Base-by-base conservation (phyloP, 1,140 invertebrate genomes). In the Atta cephalotes region DNA sequence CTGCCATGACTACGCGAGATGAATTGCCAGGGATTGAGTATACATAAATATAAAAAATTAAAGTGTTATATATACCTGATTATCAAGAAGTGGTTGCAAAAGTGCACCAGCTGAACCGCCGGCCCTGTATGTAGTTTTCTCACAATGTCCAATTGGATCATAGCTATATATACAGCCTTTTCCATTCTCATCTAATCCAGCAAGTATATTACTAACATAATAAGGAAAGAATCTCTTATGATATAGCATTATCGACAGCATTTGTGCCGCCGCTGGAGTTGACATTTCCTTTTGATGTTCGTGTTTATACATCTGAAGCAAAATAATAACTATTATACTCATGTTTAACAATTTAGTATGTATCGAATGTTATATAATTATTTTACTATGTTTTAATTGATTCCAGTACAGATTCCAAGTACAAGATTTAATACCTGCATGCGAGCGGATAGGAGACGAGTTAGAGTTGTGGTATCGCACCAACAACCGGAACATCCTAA, bases 191-290 rank as follows among this genome's bases (percentile, higher is more conserved):
- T 98, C 97, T 21, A 98, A 93, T 0, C 99, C 99, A 88, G 98
- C 99, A 74, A 99, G 95, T 49, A 99, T 97, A 94, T 99, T 99
- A 49, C 98, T 98, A 12, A 99, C 97, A 94, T 99, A 99, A 94
- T 99, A 99, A 0, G 99, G 99, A 95, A 99, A 99, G 94, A 99
- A 99, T 87, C 99, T 96, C 91, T 98, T 98, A 92, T 99, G 98
- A 94, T 99, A 99, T 84, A 99, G 95, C 96, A 99, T 98, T 7
- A 98, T 99, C 0, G 99, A 98, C 1, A 99, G 94, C 97, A 99
- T 98, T 95, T 99, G 98, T 18, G 99, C 98, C 18, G 98, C 96
- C 14, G 99, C 98, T 85, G 97, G 96, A 0, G 99, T 99, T 3
- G 97, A 96, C 98, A 99, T 99, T 4, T 97, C 96, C 94, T 98